A percentile compares a stretch with the other conserved stretches of the same genome.
phyloP scores from a whole-genome alignment of 1,140 invertebrate species.

The Euwallacea similis region DNA sequence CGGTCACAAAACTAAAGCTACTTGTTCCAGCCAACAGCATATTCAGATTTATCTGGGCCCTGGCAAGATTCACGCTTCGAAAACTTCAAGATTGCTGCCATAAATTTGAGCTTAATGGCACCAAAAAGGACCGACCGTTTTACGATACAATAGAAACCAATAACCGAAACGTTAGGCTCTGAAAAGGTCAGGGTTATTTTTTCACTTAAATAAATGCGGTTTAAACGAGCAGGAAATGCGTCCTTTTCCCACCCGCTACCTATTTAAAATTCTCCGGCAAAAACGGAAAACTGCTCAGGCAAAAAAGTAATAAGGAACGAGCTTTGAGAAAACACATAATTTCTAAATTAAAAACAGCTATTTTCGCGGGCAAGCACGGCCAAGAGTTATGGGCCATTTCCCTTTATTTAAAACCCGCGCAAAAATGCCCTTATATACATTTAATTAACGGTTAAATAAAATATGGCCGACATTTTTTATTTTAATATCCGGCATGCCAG shows the following conservation, averaged over 20 bases:
- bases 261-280: neutral
- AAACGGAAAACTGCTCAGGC: neutral
- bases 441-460: slow-evolving; percentile 36
- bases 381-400: slow-evolving; percentile 33
- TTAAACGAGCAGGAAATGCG: slow-evolving; percentile 10
- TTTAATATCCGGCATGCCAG: slow-evolving; percentile 32
- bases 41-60: slow-evolving; percentile 25
- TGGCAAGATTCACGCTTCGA: slow-evolving; percentile 13
- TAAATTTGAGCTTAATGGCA: slow-evolving; percentile 34
- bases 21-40: neutral
- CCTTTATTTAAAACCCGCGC: slow-evolving; percentile 24
- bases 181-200: slow-evolving; percentile 19
- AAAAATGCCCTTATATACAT: slow-evolving; percentile 31
- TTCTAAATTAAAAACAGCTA: slow-evolving; percentile 32
- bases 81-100: slow-evolving; percentile 25
- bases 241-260: neutral
- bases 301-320: slow-evolving; percentile 1
- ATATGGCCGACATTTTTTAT: slow-evolving; percentile 33
- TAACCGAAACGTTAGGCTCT: slow-evolving; percentile 21
- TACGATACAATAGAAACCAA: slow-evolving; percentile 35
- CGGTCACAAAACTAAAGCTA: neutral
- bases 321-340: slow-evolving; percentile 27
- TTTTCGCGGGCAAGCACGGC: slow-evolving; percentile 20
- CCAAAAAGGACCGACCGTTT: slow-evolving; percentile 30
- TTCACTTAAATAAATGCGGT: slow-evolving; percentile 27